Evolutionary conservation across 2,797 vertebrate genomes (phyloP).

Genomic region (Cheirogaleus major): DNA sequence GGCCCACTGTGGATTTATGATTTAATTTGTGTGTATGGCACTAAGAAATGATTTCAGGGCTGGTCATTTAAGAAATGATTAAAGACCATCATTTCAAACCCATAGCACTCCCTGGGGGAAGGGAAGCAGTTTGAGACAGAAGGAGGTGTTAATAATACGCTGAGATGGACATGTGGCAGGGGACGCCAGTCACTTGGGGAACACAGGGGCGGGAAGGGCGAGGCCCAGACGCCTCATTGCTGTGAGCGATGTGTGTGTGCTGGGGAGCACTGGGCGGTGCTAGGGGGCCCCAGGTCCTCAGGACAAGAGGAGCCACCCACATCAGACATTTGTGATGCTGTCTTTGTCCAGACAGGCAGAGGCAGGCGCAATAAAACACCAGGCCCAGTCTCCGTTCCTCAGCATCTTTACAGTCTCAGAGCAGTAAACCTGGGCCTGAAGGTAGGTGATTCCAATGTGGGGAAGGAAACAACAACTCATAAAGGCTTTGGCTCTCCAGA

Average conservation of each 20-base stretch:
- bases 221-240: background rate
- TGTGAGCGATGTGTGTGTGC: background rate
- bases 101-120: slow-evolving; percentile 67
- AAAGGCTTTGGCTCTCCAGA: background rate
- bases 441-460: background rate
- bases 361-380: background rate
- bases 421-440: background rate
- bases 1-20: slow-evolving; percentile 75
- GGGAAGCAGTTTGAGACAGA: slow-evolving; percentile 55
- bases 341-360: slow-evolving; percentile 5
- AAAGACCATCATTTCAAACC: slow-evolving; percentile 78
- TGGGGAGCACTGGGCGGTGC: background rate
- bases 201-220: background rate
- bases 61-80: slow-evolving; percentile 83
- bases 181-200: background rate
- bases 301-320: background rate
- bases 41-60: slow-evolving; percentile 78
- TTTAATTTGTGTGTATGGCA: slow-evolving; percentile 80
- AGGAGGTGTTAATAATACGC: slow-evolving; percentile 48
- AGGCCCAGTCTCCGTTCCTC: background rate
- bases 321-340: background rate
- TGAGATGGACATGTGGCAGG: background rate
- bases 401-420: background rate
- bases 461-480: background rate
- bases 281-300: background rate